These are phyloP conservation scores for Drosophila kikkawai DNA, from an alignment of 1,140 invertebrate species.

Conservation along the genomic window DNA sequence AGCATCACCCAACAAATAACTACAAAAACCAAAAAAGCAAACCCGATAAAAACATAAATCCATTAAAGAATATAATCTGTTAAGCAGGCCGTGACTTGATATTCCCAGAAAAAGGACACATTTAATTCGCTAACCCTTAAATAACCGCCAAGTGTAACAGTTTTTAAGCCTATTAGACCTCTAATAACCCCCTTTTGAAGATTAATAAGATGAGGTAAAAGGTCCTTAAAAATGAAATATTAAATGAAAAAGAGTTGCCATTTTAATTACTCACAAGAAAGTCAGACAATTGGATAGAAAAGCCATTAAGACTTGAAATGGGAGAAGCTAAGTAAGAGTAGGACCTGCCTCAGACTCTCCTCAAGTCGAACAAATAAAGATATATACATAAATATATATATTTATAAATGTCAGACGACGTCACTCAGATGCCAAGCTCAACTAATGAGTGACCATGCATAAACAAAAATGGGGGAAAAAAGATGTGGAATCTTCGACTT, in stretches of 20 bases:
- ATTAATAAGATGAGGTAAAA: slow-evolving; percentile 25
- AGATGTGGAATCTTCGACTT: slow-evolving; percentile 38
- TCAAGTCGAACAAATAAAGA: slow-evolving; percentile 25
- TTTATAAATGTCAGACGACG: slow-evolving; percentile 32
- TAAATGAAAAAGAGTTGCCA: slow-evolving; percentile 52
- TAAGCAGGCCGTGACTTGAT: slow-evolving; percentile 11
- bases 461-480: slow-evolving; percentile 39
- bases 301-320: slow-evolving; percentile 62
- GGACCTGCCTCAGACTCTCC: background rate
- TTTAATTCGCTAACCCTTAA: slow-evolving; percentile 13
- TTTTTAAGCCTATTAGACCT: slow-evolving; percentile 70
- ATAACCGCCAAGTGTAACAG: slow-evolving; percentile 55
- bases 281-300: slow-evolving; percentile 60
- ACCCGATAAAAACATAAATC: background rate
- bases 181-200: slow-evolving; percentile 15
- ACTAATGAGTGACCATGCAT: slow-evolving; percentile 78
- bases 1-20: background rate
- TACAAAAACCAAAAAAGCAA: background rate
- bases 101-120: background rate
- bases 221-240: background rate
- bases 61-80: background rate
- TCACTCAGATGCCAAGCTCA: slow-evolving; percentile 65
- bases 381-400: slow-evolving; percentile 4
- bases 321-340: slow-evolving; percentile 19
- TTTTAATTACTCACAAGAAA: slow-evolving; percentile 65